Evolutionary conservation across 2,888 invertebrate genomes (phyloP).

Genomic region (Luperina testacea): DNA sequence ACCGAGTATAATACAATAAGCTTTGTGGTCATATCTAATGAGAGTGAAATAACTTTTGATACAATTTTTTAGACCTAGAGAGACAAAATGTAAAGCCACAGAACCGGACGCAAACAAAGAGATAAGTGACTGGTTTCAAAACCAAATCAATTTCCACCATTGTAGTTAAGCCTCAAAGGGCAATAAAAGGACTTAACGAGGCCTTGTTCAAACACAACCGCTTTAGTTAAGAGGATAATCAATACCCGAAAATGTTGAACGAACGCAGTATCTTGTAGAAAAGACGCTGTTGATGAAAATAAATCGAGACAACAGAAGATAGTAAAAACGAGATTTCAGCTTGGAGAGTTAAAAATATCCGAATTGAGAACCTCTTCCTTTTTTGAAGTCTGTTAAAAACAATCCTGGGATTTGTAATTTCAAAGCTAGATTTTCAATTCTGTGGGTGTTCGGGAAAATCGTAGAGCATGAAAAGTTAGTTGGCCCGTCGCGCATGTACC

Average conservation of each 20-base stretch:
- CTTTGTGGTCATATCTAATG: slow-evolving; percentile 49
- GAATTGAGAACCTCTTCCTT: too few species aligned
- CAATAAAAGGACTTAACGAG: slow-evolving; percentile 80
- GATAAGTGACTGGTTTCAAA: slow-evolving; percentile 41
- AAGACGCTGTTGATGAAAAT: slow-evolving; percentile 25
- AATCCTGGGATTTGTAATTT: slow-evolving; percentile 27
- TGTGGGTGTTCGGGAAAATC: slow-evolving; percentile 61
- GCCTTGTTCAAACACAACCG: slow-evolving; percentile 78
- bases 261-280: slow-evolving; percentile 39
- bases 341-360: not conserved
- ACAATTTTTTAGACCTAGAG: slow-evolving; percentile 26
- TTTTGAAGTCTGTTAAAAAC: not conserved
- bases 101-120: slow-evolving; percentile 44
- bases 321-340: not conserved
- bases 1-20: slow-evolving; percentile 19
- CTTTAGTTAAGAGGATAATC: slow-evolving; percentile 80
- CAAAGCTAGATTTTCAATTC: slow-evolving; percentile 18
- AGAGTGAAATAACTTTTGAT: slow-evolving; percentile 28
- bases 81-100: slow-evolving; percentile 38
- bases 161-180: slow-evolving; percentile 72
- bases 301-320: slow-evolving; percentile 10
- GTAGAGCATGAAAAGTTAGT: slow-evolving; percentile 68
- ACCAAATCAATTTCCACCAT: slow-evolving; percentile 75
- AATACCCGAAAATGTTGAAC: slow-evolving; percentile 73
- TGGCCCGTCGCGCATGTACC: slow-evolving; percentile 79